Evolutionary conservation across 2,888 invertebrate species (phyloP).

Genomic region (Volucella bombylans): DNA sequence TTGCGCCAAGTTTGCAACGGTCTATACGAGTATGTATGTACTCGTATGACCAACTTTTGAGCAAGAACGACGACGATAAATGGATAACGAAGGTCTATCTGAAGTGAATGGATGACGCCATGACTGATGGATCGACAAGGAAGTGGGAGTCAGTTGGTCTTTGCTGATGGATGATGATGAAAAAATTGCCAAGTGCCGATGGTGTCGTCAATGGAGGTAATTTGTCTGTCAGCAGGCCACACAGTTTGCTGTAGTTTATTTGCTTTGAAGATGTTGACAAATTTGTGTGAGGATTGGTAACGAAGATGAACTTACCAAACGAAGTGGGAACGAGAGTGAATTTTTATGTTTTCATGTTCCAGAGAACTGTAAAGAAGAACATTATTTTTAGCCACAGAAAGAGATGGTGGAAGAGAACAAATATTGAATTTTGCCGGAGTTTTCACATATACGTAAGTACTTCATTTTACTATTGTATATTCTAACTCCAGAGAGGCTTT

Average conservation of each 20-base stretch:
- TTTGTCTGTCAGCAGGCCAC: slow-evolving; percentile 66
- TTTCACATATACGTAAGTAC: not conserved
- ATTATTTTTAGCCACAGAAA: not conserved
- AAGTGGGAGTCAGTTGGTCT: slow-evolving; percentile 39
- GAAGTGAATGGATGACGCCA: slow-evolving; percentile 25
- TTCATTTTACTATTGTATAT: too few relatives aligned
- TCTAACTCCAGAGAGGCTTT: too few relatives aligned
- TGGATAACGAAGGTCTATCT: not conserved
- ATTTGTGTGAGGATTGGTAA: slow-evolving; percentile 57
- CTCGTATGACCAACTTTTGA: slow-evolving; percentile 4
- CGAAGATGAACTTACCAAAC: not conserved
- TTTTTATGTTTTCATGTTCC: not conserved
- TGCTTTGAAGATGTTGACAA: slow-evolving; percentile 60
- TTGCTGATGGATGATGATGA: not conserved
- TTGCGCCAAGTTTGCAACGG: slow-evolving; percentile 7
- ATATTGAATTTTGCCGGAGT: not conserved
- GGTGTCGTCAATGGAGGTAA: slow-evolving; percentile 53
- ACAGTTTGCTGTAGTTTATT: slow-evolving; percentile 58
- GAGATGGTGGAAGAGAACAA: not conserved
- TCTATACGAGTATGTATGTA: not conserved
- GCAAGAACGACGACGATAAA: slow-evolving; percentile 21
- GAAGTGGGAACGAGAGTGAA: too few relatives aligned
- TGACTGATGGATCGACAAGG: slow-evolving; percentile 54
- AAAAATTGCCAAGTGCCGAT: slow-evolving; percentile 1
- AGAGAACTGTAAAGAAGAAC: not conserved